Percentiles rank a stretch among this genome's conserved stretches.
Conservation (phyloP, 1,140 invertebrate species). For the Spodoptera litura region DNA sequence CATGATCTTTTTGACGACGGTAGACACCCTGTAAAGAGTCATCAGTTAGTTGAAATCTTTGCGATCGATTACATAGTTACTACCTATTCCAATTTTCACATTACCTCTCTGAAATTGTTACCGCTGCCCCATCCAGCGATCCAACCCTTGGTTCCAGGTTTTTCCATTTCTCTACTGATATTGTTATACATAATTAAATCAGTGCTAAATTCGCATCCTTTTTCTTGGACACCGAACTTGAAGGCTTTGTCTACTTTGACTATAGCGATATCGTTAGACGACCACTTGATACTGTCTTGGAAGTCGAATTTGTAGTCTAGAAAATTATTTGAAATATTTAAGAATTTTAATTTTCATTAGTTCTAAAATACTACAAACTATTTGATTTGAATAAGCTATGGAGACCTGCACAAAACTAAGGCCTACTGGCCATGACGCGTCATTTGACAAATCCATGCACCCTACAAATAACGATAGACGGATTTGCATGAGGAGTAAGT, state of each 20-base stretch:
- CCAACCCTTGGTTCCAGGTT: conserved; percentile 75
- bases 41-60: background rate
- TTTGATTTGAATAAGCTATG: no score
- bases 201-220: conserved; percentile 72
- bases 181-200: conserved; percentile 74
- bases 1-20: conserved; percentile 62
- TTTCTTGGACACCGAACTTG: conserved; percentile 72
- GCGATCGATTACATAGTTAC: background rate
- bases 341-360: background rate
- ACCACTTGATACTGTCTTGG: conserved; percentile 82
- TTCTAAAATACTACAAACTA: no score
- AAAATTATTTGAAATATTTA: conserved; percentile 32
- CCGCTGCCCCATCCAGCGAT: conserved; percentile 81
- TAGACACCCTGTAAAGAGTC: conserved; percentile 71
- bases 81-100: background rate
- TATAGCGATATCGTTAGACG: conserved; percentile 80
- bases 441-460: no score
- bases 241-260: conserved; percentile 80
- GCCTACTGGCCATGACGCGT: no score
- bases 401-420: no score
- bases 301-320: conserved; percentile 82
- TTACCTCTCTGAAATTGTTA: conserved; percentile 78
- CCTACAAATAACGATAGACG: no score
- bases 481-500: no score
- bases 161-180: conserved; percentile 75